phyloP scores from a whole-genome alignment of 2,888 invertebrate genomes.

The Ischnura elegans region DNA sequence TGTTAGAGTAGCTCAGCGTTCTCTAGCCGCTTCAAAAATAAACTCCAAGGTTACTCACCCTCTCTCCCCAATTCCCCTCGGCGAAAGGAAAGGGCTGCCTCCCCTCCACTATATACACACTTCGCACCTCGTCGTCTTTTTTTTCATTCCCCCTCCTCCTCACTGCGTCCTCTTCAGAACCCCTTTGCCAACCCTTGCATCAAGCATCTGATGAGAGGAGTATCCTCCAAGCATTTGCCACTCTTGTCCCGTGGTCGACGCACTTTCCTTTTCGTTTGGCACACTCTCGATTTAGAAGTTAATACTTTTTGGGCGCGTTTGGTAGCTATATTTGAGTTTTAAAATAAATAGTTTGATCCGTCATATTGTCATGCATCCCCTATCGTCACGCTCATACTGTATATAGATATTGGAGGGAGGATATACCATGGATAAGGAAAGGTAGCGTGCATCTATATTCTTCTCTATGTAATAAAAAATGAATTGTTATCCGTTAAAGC shows the following conservation, averaged over 20 bases:
- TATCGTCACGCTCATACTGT: too few species aligned
- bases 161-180: not conserved
- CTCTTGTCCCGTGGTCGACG: not conserved
- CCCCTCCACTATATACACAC: not conserved
- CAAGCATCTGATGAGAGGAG: not conserved
- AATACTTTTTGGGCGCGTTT: too few species aligned
- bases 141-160: not conserved
- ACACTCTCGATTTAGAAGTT: too few species aligned
- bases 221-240: not conserved
- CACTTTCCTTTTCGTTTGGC: not conserved
- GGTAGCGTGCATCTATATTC: too few species aligned
- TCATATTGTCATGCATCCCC: too few species aligned
- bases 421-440: too few species aligned
- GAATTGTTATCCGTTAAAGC: too few species aligned
- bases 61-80: not conserved
- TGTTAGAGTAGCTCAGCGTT: not conserved
- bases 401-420: too few species aligned
- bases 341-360: too few species aligned
- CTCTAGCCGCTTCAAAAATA: not conserved
- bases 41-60: conserved; percentile 26
- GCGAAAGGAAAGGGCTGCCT: not conserved
- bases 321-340: too few species aligned
- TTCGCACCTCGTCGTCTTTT: not conserved
- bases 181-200: not conserved
- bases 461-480: too few species aligned